Evolutionary conservation across 30 jellyfish, hydroid and myxozoan genomes (phyloP).

Genomic region (Aurelia sp.): DNA sequence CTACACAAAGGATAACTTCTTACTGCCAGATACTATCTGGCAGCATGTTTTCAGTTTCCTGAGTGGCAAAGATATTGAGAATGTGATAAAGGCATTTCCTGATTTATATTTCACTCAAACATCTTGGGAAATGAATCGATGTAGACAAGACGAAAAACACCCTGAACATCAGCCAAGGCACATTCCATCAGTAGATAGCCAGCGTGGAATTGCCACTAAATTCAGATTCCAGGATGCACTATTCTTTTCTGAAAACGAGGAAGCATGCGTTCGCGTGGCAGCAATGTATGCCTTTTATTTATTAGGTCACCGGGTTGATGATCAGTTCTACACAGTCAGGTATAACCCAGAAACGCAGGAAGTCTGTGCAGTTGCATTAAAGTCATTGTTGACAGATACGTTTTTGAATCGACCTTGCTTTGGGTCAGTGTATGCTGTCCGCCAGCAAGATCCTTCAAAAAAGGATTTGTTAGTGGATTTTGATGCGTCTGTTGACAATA

Average conservation of each 20-base stretch:
- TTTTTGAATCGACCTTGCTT: background rate
- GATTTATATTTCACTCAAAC: background rate
- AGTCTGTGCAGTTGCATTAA: background rate
- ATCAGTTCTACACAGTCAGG: background rate
- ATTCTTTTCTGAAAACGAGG: constrained; percentile 57
- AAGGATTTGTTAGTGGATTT: background rate
- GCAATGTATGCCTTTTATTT: constrained; percentile 78
- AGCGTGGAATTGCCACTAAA: constrained; percentile 45
- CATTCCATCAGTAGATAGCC: constrained; percentile 45
- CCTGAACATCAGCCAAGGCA: background rate
- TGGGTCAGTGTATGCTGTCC: background rate
- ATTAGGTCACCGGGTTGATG: constrained; percentile 50
- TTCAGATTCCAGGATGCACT: constrained; percentile 34
- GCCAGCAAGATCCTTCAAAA: background rate
- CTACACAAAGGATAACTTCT: background rate
- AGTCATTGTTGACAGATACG: background rate
- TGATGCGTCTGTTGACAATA: background rate
- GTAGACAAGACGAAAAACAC: background rate
- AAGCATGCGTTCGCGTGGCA: constrained; percentile 63
- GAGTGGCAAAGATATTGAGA: constrained; percentile 30
- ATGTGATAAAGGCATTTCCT: constrained; percentile 48
- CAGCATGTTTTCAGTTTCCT: constrained; percentile 40
- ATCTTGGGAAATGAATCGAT: constrained; percentile 34
- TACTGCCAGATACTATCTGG: constrained; percentile 63
- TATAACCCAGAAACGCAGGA: constrained; percentile 2